phyloP scores from a whole-genome alignment of 2,888 invertebrate genomes.

The Dugesia japonica region DNA sequence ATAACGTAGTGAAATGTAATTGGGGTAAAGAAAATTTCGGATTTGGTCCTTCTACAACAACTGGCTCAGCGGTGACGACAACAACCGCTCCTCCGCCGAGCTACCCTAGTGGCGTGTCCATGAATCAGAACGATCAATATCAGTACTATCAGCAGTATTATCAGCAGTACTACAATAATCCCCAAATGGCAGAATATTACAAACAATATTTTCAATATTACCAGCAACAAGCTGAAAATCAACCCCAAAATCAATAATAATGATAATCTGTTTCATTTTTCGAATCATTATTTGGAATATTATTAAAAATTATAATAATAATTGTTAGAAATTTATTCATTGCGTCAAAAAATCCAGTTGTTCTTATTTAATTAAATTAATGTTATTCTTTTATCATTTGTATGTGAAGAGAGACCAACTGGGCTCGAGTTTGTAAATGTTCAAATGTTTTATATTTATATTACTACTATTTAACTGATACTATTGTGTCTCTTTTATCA shows the following conservation, averaged over 20 bases:
- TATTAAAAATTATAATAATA: no score
- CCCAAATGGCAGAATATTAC: not conserved
- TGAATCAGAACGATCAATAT: not conserved
- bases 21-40: slow-evolving; percentile 6
- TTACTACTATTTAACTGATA: no score
- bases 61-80: not conserved
- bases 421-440: no score
- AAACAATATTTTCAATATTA: slow-evolving; percentile 1
- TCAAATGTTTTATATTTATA: no score
- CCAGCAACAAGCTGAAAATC: not conserved
- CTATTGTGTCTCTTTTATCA: no score
- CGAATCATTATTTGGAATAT: no score
- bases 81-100: not conserved
- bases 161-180: slow-evolving; percentile 4
- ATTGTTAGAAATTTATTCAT: no score
- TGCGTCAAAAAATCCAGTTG: no score
- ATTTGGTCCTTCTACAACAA: not conserved
- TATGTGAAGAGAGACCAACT: no score
- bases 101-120: not conserved
- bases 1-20: not conserved
- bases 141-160: not conserved
- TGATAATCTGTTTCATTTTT: not conserved
- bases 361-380: no score
- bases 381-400: no score
- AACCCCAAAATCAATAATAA: not conserved